Evolutionary conservation across 2,888 invertebrate genomes (phyloP), one percentile per base, ranked within the genome.

Genomic region (Brachypterus glaber): DNA sequence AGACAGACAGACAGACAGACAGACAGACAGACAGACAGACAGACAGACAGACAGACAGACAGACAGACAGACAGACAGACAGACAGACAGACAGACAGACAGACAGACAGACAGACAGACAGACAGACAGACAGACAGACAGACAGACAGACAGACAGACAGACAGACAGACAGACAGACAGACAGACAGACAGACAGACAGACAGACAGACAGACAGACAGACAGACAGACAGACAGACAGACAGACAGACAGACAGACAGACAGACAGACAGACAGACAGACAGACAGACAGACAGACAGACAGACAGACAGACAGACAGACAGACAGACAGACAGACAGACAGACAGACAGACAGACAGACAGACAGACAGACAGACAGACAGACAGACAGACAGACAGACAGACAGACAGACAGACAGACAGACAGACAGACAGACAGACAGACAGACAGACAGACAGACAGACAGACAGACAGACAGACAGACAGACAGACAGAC

Each of bases 91-190:
- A 29, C 30, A 29, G 30, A 29, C 30, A 29, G 30, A 29, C 30
- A 29, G 30, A 29, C 30, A 29, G 30, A 29, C 30, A 29, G 30
- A 29, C 30, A 29, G 30, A 29, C 30, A 29, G 30, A 29, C 30
- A 29, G 30, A 29, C 30, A 29, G 30, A 29, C 30, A 29, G 30
- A 29, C 30, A 29, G 16, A 29, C 40, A 50, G 47, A 38, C 46
- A 70, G 69, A 71, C 64, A 35, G 30, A 29, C 30, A 29, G 30
- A 43, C 44, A 39, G 43, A 44, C 43, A 43, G 43, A 43, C 43
- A 43, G 43, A 43, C 43, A 43, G 43, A 44, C 44, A 44, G 43
- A 43, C 43, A 44, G 43, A 43, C 43, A 43, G 43, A 37, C 43
- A 43, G 43, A 43, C 44, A 39, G 43, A 43, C 43, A 43, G 43